Percentiles rank a stretch among this genome's conserved stretches.
phyloP scores from a whole-genome alignment of 2,113 vertebrate genomes.

The Elephas maximus region DNA sequence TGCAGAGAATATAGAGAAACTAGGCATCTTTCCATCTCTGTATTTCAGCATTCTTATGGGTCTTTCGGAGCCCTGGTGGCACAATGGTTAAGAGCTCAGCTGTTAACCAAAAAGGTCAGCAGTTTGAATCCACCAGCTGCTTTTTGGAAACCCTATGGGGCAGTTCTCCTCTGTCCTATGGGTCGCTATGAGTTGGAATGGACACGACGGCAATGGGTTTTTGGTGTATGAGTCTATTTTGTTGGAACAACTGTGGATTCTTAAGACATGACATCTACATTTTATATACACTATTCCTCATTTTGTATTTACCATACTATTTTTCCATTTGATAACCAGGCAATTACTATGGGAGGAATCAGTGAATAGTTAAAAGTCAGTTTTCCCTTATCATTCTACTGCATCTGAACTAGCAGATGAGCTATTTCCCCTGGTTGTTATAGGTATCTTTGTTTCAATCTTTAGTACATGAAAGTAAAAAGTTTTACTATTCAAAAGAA shows the following conservation, averaged over 20 bases:
- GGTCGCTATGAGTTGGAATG: too few relatives aligned
- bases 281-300: neutral
- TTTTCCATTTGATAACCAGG: neutral
- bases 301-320: neutral
- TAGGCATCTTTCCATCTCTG: neutral
- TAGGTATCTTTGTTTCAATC: neutral
- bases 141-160: too few relatives aligned
- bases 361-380: neutral
- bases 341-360: neutral
- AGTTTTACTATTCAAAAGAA: conserved; percentile 27
- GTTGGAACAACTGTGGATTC: neutral
- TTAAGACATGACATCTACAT: neutral
- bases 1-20: neutral
- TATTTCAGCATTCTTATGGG: neutral
- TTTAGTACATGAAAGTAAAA: neutral
- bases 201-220: too few relatives aligned
- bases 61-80: too few relatives aligned
- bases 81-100: too few relatives aligned
- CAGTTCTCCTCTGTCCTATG: too few relatives aligned
- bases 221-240: too few relatives aligned
- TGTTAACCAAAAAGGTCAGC: too few relatives aligned
- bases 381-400: neutral
- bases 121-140: too few relatives aligned
- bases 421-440: neutral
- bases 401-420: neutral